A percentile compares a stretch with the other conserved stretches of the same genome.
Conservation (phyloP, 2,797 vertebrate species). For the Momotus momota region DNA sequence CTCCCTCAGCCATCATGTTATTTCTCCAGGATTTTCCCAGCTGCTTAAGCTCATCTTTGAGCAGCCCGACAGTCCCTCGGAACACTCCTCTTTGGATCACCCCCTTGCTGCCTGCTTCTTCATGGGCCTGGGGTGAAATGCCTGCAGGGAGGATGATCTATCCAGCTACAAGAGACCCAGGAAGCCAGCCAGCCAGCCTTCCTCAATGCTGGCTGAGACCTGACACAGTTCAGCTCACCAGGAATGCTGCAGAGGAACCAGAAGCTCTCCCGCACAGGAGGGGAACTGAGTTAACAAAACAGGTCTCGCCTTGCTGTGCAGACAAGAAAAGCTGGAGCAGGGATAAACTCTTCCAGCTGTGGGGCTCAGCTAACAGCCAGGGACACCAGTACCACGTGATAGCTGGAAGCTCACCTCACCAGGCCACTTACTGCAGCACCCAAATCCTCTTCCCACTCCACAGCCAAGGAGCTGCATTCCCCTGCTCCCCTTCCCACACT, state of each 20-base stretch:
- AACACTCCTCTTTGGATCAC: background rate
- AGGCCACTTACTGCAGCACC: background rate
- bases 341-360: background rate
- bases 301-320: background rate
- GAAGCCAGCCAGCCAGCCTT: background rate
- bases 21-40: background rate
- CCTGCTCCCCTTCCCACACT: background rate
- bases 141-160: background rate
- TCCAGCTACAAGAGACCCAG: background rate
- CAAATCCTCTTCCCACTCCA: background rate
- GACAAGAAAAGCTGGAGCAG: background rate
- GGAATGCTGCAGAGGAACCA: background rate
- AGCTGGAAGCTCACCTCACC: background rate
- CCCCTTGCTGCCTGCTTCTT: background rate
- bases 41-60: background rate
- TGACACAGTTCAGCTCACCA: background rate
- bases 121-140: background rate
- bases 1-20: background rate
- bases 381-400: fast-evolving
- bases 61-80: background rate
- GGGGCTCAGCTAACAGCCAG: background rate
- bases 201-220: background rate
- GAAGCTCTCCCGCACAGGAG: background rate
- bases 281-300: background rate
- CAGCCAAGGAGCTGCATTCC: fast-evolving